Base-by-base conservation (phyloP, 2,797 vertebrate species). In the Gambusia yucatana region DNA sequence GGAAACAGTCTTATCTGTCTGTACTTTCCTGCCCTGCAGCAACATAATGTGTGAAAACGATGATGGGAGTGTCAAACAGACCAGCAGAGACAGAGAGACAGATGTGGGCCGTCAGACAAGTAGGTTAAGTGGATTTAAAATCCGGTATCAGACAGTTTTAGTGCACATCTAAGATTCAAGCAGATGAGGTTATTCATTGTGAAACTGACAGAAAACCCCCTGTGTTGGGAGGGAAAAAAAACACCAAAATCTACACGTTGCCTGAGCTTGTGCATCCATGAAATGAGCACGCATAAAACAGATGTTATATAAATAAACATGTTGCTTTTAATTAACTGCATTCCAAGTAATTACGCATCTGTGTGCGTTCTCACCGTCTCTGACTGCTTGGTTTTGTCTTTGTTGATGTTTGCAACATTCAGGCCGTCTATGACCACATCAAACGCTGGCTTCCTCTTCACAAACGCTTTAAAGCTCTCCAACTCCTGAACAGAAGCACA, bases 401-500 rank as follows among this genome's bases (percentile, higher is more conserved):
- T 96, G 83, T 79, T 92, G 59, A 91, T 78, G 80, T 96, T 96
- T 79, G 97, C 97, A 77, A 98, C 96, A 79, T 99, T 99, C 84
- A 99, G 96, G 30, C 98, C 98, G 76, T 99, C 98, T 6, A 99
- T 90, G 46, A 99, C 97, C 86, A 99, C 94, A 93, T 99, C 97
- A 93, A 98, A 99, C 0, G 96, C 91, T 44, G 96, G 95, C 75
- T 69, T 93, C 76, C 59, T 91, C 89, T 95, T 94, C 87, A 99
- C 94, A 92, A 98, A 99, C 0, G 22, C 77, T 88, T 96, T 95
- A 93, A 99, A 99, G 72, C 72, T 88, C 87, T 96, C 86, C 92
- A 99, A 92, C 90, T 96, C 96, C 96, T 96, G 82, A 55, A 72
- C 70, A 84, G 48, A 88, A 46, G 74, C 25, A 78, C 1, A 63